Base-by-base conservation (phyloP, 2,888 invertebrate genomes). In the Augochlorella aurata region DNA sequence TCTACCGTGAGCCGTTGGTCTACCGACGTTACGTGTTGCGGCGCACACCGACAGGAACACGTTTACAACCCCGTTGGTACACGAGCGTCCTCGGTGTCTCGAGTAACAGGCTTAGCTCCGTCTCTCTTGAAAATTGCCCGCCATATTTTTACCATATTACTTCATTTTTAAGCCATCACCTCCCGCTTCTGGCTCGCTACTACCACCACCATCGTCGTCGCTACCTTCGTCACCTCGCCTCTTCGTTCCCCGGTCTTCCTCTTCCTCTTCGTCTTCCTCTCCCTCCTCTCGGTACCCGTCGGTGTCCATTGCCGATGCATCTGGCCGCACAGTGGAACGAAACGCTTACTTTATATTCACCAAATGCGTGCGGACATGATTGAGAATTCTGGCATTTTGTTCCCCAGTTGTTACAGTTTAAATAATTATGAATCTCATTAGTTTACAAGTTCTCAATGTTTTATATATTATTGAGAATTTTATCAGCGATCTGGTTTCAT, bases 61-160 rank as follows among this genome's bases (percentile, higher is more conserved):
- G 58, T 52, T 49, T 52, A 49, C 72, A 14, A 49, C 77, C 29
- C 77, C 50, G 47, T 58, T 49, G 9, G 44, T 29, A 21, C 38
- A 5, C 38, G 38, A 18, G 2, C 2, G 24, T 77, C 81, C 81
- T 80, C 85, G 77, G 77, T 72, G 70, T 69, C 68, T 66, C 61
- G 76, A 21, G 74, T 83, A 82, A 83, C 86, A 82, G 88, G 85
- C 84, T 81, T 84, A 82, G 80, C 83, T 88, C 88, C 83, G 76
- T 87, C 86, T 89, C 86, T 86, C 88, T 87, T 86, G 76, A 85
- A 90, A 90, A 90, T 87, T 87, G 87, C 85, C 81, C 87, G 87
- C 88, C 88, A 90, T 89, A 90, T 89, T 90, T 90, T 90, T 89
- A 88, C 87, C 87, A 87, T 88, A 90, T 89, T 89, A 89, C 90